A percentile compares a stretch with the other conserved stretches of the same genome.
phyloP scores from a whole-genome alignment of 2,797 vertebrate species.

The Pangasius macronema region DNA sequence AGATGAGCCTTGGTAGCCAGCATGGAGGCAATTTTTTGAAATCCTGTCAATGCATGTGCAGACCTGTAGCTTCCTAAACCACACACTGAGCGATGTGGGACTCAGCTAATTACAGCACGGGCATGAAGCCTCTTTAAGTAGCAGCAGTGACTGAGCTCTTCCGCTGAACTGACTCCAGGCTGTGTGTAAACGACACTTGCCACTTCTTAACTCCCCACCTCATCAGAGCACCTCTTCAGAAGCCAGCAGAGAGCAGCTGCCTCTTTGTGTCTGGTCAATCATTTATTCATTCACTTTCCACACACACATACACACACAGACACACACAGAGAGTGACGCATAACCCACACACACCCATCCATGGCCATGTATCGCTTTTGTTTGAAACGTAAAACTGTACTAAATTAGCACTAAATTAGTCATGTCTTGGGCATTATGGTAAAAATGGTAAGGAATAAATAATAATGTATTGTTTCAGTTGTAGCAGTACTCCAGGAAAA shows the following conservation, averaged over 20 bases:
- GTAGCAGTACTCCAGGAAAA: not conserved
- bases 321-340: constrained; percentile 46
- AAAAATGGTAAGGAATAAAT: not conserved
- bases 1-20: constrained; percentile 25
- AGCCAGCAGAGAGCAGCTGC: constrained; percentile 53
- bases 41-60: constrained; percentile 27
- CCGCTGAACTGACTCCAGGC: constrained; percentile 49
- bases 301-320: constrained; percentile 56
- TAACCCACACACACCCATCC: constrained; percentile 48
- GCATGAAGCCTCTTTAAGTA: constrained; percentile 30
- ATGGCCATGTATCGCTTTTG: not conserved
- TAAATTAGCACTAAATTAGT: not conserved
- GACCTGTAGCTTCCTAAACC: constrained; percentile 35
- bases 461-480: not conserved
- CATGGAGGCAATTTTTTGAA: constrained; percentile 27
- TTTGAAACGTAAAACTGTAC: not conserved
- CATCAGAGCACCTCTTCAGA: constrained; percentile 49
- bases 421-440: not conserved
- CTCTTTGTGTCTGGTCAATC: constrained; percentile 51
- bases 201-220: constrained; percentile 39
- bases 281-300: constrained; percentile 73
- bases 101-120: constrained; percentile 42
- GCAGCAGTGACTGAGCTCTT: constrained; percentile 35
- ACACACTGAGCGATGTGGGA: constrained; percentile 36
- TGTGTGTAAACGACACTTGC: constrained; percentile 49